Percentiles rank a stretch among this genome's conserved stretches.
Conservation (phyloP, 2,797 vertebrate genomes). For the Gymnoscopelus microlampas region DNA sequence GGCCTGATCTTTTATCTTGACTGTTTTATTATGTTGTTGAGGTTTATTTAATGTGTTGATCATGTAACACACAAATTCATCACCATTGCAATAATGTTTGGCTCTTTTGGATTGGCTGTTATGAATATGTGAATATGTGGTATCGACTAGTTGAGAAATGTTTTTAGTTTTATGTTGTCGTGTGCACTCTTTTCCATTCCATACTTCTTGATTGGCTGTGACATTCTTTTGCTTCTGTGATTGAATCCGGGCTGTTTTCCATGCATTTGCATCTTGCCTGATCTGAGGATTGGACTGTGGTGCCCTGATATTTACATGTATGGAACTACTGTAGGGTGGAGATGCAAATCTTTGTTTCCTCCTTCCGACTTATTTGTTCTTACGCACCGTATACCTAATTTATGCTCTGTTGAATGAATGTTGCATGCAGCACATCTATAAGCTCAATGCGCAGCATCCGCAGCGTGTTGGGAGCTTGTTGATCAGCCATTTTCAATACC, state of each 20-base stretch:
- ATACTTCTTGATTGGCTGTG: neutral
- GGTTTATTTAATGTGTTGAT: neutral
- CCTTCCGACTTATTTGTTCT: neutral
- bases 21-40: neutral
- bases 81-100: too few species aligned
- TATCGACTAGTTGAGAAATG: too few species aligned
- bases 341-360: slow-evolving; percentile 38
- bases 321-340: neutral
- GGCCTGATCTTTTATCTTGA: neutral
- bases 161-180: neutral
- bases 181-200: neutral
- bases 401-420: too few species aligned
- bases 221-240: neutral
- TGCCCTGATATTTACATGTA: slow-evolving; percentile 23
- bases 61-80: too few species aligned
- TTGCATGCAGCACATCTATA: too few species aligned
- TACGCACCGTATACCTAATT: too few species aligned
- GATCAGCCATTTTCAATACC: too few species aligned
- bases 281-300: neutral
- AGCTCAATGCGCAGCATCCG: too few species aligned
- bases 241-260: slow-evolving; percentile 22
- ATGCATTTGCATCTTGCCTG: slow-evolving; percentile 43
- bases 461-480: too few species aligned
- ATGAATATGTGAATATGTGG: too few species aligned
- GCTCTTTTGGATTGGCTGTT: too few species aligned